A percentile compares a stretch with the other conserved stretches of the same genome.
Evolutionary conservation across 1,140 invertebrate genomes (phyloP).

Genomic region (Polyergus mexicanus): DNA sequence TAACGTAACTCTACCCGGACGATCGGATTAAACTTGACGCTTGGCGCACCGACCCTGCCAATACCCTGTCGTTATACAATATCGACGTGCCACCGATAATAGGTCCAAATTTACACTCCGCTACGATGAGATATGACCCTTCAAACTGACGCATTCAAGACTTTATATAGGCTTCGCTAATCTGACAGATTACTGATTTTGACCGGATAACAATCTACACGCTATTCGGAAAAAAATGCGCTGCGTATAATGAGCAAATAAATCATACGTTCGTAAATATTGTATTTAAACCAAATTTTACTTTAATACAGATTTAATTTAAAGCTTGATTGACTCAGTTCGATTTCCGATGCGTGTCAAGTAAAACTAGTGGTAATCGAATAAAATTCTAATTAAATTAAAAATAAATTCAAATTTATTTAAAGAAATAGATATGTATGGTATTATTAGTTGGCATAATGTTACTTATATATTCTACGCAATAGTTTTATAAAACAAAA

Average conservation of each 20-base stretch:
- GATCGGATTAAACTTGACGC: constrained; percentile 77
- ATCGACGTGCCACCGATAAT: constrained; percentile 57
- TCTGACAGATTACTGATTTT: background rate
- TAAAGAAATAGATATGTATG: background rate
- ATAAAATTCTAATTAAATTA: constrained; percentile 8
- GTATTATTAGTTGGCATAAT: background rate
- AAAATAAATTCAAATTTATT: background rate
- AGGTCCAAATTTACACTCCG: constrained; percentile 48
- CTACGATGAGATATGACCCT: constrained; percentile 59
- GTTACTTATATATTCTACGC: background rate
- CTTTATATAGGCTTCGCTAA: constrained; percentile 20
- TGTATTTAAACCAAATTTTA: background rate
- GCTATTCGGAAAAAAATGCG: background rate
- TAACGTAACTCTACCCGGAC: constrained; percentile 64
- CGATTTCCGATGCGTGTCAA: background rate
- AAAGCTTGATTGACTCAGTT: background rate
- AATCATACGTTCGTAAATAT: background rate
- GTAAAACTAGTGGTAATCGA: background rate
- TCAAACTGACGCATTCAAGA: constrained; percentile 51
- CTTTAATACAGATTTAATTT: background rate
- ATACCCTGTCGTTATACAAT: constrained; percentile 59
- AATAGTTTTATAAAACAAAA: background rate
- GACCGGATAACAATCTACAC: background rate
- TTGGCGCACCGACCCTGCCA: constrained; percentile 27
- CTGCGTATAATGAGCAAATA: background rate